Conservation (phyloP, 2,888 invertebrate genomes). For the Xanthorhoe spadicearia region DNA sequence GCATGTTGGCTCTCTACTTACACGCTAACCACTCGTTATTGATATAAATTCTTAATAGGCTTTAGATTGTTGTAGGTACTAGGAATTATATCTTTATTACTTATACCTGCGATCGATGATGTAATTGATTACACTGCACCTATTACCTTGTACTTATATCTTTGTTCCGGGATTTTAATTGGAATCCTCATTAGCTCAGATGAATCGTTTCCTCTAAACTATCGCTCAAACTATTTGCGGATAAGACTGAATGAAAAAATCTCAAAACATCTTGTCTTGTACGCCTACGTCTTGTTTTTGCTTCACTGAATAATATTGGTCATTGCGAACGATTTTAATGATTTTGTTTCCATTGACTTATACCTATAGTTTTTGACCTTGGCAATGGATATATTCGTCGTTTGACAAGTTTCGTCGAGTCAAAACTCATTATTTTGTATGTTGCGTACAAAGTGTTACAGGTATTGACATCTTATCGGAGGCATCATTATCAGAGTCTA, state of each 20-base stretch:
- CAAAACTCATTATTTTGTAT: conserved; percentile 24
- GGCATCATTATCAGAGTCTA: conserved; percentile 18
- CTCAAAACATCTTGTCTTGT: not conserved
- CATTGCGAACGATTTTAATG: conserved; percentile 1
- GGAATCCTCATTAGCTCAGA: not conserved
- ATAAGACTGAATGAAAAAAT: not conserved
- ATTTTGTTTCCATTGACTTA: not conserved
- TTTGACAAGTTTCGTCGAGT: conserved; percentile 22
- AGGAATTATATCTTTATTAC: conserved; percentile 10
- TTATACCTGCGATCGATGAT: conserved; percentile 5
- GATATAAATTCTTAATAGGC: conserved; percentile 19
- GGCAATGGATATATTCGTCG: conserved; percentile 23
- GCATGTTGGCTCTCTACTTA: conserved; percentile 47
- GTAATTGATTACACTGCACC: conserved; percentile 4
- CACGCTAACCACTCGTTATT: conserved; percentile 57
- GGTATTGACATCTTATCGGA: conserved; percentile 9
- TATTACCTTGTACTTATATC: not conserved
- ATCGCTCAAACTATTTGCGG: not conserved
- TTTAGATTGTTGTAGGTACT: conserved; percentile 16
- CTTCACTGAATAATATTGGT: not conserved
- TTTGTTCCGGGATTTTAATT: not conserved
- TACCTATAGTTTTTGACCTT: conserved; percentile 22
- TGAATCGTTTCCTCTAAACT: not conserved
- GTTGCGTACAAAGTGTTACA: not conserved
- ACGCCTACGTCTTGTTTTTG: not conserved